Evolutionary conservation across 2,797 vertebrate genomes (phyloP).

Genomic region (Microchirus variegatus): DNA sequence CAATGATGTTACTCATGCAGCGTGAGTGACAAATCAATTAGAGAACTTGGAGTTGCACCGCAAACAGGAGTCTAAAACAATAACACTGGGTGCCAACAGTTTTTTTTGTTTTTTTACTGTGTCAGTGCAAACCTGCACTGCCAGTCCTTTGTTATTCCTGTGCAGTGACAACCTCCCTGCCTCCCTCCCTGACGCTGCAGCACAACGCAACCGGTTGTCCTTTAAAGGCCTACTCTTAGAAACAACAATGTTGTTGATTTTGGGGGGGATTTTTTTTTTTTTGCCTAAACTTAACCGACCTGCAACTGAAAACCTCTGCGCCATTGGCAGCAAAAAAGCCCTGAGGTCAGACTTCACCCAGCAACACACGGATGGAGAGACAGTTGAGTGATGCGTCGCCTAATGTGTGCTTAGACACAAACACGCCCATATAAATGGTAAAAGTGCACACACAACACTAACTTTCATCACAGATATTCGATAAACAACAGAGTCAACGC

Average conservation of each 20-base stretch:
- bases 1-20: too few relatives aligned
- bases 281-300: background rate
- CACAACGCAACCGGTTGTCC: slow-evolving; percentile 47
- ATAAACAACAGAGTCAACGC: background rate
- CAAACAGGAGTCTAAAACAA: slow-evolving; percentile 3
- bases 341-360: background rate
- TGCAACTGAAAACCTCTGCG: background rate
- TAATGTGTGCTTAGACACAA: slow-evolving; percentile 4
- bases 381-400: slow-evolving; percentile 7
- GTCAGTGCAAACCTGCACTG: slow-evolving; percentile 36
- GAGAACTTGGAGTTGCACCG: slow-evolving; percentile 5
- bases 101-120: slow-evolving; percentile 41
- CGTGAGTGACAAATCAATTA: background rate
- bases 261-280: background rate
- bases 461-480: slow-evolving; percentile 4
- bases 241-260: background rate
- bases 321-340: background rate
- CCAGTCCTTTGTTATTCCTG: slow-evolving; percentile 59
- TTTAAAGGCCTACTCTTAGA: background rate
- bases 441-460: slow-evolving; percentile 4
- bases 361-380: background rate
- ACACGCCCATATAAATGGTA: background rate
- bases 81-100: slow-evolving; percentile 13
- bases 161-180: slow-evolving; percentile 41
- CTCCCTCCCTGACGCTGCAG: slow-evolving; percentile 34